Base-by-base conservation (phyloP, 1,140 invertebrate species). In the Diabrotica undecimpunctata region DNA sequence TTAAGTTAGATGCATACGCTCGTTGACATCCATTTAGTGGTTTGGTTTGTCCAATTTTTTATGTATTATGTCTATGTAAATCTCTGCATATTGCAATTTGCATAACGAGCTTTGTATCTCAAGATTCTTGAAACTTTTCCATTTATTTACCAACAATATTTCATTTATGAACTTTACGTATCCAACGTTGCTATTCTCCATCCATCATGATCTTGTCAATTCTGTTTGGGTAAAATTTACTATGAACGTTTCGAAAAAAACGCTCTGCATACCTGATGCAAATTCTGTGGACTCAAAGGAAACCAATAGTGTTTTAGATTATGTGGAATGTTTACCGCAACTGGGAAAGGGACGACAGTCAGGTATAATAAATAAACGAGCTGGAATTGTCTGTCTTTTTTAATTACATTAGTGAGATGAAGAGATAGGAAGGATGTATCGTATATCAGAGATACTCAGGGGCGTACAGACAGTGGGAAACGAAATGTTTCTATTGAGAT, bases 391-490 rank as follows among this genome's bases (percentile, higher is more conserved):
- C 63, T 68, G 70, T 72, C 72, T 61, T 66, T 73, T 73, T 73
- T 73, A 73, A 73, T 73, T 73, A 73, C 72, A 69, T 73, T 73
- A 70, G 64, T 68, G 64, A 73, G 72, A 73, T 73, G 70, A 71
- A 68, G 65, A 71, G 72, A 72, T 72, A 73, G 68, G 13, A 61
- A 37, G 60, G 46, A 25, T 56, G 65, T 66, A 65, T 69, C 60
- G 51, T 69, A 69, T 69, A 66, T 69, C 67, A 69, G 67, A 57
- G 51, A 64, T 35, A 38, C 62, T 58, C 63, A 54, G 62, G 53
- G 62, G 54, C 52, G 55, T 25, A 25, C 25, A 25, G 25, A 25
- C 25, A 25, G 25, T 25, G 4, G 25, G 25, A 25, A 25, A 25
- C 25, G 25, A 25, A 25, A 25, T 25, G 4, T 1, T 25, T 25